Evolutionary conservation across 2,888 invertebrate genomes (phyloP).

Genomic region (Torymus tubicola): DNA sequence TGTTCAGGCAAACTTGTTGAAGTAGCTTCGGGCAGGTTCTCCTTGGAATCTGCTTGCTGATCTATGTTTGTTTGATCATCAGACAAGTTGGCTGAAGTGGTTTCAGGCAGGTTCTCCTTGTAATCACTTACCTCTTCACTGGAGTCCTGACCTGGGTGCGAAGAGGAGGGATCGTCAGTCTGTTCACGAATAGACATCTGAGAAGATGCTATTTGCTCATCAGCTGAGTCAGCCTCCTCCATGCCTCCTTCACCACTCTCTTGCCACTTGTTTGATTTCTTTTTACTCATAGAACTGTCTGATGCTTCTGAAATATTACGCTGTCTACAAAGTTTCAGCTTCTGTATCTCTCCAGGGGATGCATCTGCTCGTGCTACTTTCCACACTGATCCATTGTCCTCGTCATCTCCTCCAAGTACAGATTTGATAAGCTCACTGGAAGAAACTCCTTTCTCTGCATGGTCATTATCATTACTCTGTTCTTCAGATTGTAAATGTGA

Average conservation of each 20-base stretch:
- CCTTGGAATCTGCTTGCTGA: slow-evolving; percentile 74
- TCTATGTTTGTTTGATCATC: slow-evolving; percentile 76
- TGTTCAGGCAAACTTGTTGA: slow-evolving; percentile 65
- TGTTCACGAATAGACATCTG: slow-evolving; percentile 64
- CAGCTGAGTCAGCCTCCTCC: slow-evolving; percentile 74
- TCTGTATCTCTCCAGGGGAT: slow-evolving; percentile 80
- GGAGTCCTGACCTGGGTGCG: slow-evolving; percentile 73
- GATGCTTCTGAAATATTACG: slow-evolving; percentile 75
- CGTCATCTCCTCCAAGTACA: slow-evolving; percentile 66
- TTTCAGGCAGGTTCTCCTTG: slow-evolving; percentile 76
- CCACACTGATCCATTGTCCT: slow-evolving; percentile 75
- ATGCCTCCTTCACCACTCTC: slow-evolving; percentile 71
- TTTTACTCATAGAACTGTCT: slow-evolving; percentile 70
- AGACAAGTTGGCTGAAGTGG: slow-evolving; percentile 75
- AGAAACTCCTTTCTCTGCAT: slow-evolving; percentile 59
- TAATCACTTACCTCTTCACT: slow-evolving; percentile 76
- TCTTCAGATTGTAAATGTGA: slow-evolving; percentile 58
- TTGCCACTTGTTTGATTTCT: slow-evolving; percentile 72
- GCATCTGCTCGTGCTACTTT: slow-evolving; percentile 77
- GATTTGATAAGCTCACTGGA: slow-evolving; percentile 56
- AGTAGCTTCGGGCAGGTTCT: slow-evolving; percentile 74
- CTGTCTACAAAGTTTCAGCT: slow-evolving; percentile 82
- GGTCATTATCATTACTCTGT: slow-evolving; percentile 60
- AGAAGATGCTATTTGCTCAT: slow-evolving; percentile 70
- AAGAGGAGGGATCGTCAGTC: slow-evolving; percentile 71